phyloP scores from a whole-genome alignment of 2,113 vertebrate genomes.

The Mustela lutreola region DNA sequence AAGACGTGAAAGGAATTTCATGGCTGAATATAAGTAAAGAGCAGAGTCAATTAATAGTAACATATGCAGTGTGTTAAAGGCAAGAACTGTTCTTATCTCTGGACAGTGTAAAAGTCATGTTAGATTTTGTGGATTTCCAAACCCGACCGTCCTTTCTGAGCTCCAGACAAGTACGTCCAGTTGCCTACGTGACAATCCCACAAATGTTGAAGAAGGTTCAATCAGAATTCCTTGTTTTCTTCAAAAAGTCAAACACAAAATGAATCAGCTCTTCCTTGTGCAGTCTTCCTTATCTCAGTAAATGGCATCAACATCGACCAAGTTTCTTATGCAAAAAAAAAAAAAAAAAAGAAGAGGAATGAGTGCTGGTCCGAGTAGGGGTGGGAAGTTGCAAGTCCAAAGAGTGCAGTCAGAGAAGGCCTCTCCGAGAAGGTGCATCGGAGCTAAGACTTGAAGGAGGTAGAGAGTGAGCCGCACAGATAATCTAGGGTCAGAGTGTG shows the following conservation, averaged over 20 bases:
- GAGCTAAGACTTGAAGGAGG: not conserved
- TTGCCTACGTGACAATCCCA: not conserved
- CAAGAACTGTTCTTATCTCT: not conserved
- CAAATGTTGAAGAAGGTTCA: not conserved
- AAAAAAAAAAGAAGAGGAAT: not conserved
- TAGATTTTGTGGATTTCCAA: not conserved
- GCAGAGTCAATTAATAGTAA: not conserved
- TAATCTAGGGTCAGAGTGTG: not conserved
- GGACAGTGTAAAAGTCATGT: not conserved
- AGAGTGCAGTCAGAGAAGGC: not conserved
- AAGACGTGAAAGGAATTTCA: not conserved
- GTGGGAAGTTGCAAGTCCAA: not conserved
- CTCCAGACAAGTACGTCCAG: not conserved
- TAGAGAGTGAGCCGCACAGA: not conserved
- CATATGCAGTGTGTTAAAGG: not conserved
- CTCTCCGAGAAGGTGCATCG: not conserved
- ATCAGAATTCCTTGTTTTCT: conserved; percentile 20
- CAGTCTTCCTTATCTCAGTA: not conserved
- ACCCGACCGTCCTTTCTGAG: not conserved
- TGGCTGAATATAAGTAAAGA: not conserved
- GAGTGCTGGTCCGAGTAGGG: not conserved
- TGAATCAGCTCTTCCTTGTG: not conserved
- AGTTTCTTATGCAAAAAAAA: not conserved
- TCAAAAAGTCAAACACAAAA: not conserved
- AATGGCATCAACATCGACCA: not conserved